Evolutionary conservation across 2,888 invertebrate species (phyloP), one percentile per base, ranked within the genome.

Genomic region (Mystacides longicornis): DNA sequence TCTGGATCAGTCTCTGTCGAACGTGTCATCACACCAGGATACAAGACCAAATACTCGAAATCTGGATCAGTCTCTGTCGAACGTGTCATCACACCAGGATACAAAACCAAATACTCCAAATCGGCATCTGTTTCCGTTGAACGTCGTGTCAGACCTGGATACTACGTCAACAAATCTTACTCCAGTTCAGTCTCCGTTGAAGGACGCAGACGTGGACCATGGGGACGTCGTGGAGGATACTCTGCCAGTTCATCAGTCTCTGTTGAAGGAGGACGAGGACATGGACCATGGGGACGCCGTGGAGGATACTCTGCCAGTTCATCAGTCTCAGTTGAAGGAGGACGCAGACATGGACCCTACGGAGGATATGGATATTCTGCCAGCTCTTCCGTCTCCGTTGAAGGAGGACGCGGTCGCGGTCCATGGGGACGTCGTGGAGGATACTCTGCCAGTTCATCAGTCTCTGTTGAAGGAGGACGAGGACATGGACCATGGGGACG

Each of bases 1-100:
- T 31, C 31, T 49, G 23, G 21, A 45, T 53, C 56, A 2, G 50
- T 49, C 16, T 54, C 54, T 19, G 23, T 52, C n/a, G 50, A 47
- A 23, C 11, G 33, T n/a, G 22, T 43, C 21, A 37, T 46, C 5
- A 18, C 18, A 14, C 51, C 47, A 18, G 51, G 55, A 19, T 22
- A 14, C 7, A 23, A 37, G 27, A 31, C 42, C 45, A 37, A 21
- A 23, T 23, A 31, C 20, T 23, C 27, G 23, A 20, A 5, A 27
- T 31, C 27, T 48, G 23, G 21, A 45, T 53, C 56, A 2, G 50
- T 43, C 16, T 54, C 54, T 19, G 27, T 52, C n/a, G 50, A 47
- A 37, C 3, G 33, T 11, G 22, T 43, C 21, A 37, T 46, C 3
- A 18, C 18, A 20, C 51, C 47, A 14, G 51, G 55, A 19, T 22